phyloP scores from a whole-genome alignment of 2,888 invertebrate species.

The Lithodes maja region DNA sequence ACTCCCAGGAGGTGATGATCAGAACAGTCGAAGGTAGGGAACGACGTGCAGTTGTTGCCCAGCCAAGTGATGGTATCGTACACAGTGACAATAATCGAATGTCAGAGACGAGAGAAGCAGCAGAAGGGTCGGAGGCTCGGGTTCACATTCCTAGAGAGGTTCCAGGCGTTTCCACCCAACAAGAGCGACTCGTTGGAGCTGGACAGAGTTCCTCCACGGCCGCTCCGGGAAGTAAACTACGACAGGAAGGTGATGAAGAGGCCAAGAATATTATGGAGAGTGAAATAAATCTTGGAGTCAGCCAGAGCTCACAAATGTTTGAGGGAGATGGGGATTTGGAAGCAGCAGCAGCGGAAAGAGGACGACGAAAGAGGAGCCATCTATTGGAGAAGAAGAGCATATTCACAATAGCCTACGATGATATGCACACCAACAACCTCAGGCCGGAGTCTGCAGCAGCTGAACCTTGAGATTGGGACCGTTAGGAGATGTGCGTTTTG shows the following conservation, averaged over 20 bases:
- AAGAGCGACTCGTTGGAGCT: background rate
- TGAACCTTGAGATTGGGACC: conserved; percentile 40
- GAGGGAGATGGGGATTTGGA: conserved; percentile 57
- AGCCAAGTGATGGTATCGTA: background rate
- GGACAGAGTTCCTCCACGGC: background rate
- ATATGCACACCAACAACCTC: conserved; percentile 89
- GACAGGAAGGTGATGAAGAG: conserved; percentile 52
- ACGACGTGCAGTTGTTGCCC: background rate
- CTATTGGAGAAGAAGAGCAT: conserved; percentile 90
- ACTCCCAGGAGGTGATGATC: background rate
- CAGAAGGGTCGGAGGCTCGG: conserved; percentile 42
- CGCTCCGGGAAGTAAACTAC: conserved; percentile 36
- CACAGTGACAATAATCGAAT: background rate
- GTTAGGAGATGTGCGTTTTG: conserved; percentile 5
- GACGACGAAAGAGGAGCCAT: conserved; percentile 75
- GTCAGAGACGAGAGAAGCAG: conserved; percentile 36
- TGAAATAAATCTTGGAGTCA: conserved; percentile 56
- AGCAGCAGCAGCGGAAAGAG: conserved; percentile 52
- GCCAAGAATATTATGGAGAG: conserved; percentile 57
- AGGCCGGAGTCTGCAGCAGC: conserved; percentile 73
- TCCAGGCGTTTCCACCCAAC: background rate
- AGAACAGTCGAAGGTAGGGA: conserved; percentile 19
- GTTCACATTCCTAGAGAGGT: conserved; percentile 10
- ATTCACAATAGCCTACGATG: conserved; percentile 94
- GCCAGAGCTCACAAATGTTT: conserved; percentile 55